Evolutionary conservation across 2,113 vertebrate genomes (phyloP).

Genomic region (Spheniscus mendiculus): DNA sequence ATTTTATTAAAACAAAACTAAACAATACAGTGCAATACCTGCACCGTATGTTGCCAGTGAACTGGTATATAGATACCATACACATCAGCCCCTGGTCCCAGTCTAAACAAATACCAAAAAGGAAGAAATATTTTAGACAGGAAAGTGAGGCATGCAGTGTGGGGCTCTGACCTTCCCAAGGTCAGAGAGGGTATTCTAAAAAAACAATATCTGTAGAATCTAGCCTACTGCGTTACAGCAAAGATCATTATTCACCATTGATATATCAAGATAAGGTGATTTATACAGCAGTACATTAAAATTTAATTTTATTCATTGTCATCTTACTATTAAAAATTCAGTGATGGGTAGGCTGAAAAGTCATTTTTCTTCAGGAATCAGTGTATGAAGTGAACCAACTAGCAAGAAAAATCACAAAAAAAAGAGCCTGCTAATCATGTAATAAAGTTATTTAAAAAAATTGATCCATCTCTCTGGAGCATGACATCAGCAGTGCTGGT

Average conservation of each 20-base stretch:
- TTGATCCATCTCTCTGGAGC: not conserved
- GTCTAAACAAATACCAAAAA: not conserved
- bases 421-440: slow-evolving; percentile 3
- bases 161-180: not conserved
- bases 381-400: not conserved
- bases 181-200: not conserved
- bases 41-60: fast-evolving
- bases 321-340: slow-evolving; percentile 56
- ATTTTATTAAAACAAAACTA: not conserved
- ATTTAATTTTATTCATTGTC: slow-evolving; percentile 45
- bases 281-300: not conserved
- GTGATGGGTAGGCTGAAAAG: not conserved
- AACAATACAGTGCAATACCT: fast-evolving
- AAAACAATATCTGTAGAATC: fast-evolving
- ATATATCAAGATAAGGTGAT: not conserved
- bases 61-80: fast-evolving
- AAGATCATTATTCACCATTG: not conserved
- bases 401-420: slow-evolving; percentile 28
- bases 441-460: slow-evolving; percentile 36
- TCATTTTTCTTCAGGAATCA: slow-evolving; percentile 35
- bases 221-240: not conserved
- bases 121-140: not conserved
- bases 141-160: not conserved
- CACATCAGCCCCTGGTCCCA: not conserved
- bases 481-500: not conserved